phyloP scores from a whole-genome alignment of 2,113 vertebrate species.

The Diadophis punctatus region DNA sequence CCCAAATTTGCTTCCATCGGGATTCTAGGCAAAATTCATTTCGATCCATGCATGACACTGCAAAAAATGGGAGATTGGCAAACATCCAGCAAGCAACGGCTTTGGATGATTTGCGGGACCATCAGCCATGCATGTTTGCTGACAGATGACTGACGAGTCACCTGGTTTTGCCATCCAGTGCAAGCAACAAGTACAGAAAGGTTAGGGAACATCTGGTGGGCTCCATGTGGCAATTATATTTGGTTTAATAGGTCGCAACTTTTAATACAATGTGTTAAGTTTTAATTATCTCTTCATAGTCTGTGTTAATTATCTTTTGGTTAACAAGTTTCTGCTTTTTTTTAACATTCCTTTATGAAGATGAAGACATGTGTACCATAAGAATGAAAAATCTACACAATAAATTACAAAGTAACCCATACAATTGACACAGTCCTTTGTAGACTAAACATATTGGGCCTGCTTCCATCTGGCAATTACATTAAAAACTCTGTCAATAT shows the following conservation, averaged over 20 bases:
- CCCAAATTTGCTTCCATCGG: not conserved
- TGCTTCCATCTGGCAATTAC: not conserved
- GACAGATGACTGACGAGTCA: not conserved
- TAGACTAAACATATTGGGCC: not conserved
- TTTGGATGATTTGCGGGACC: not conserved
- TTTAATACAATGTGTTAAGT: not conserved
- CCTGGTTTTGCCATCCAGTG: not conserved
- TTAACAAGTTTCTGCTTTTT: not conserved
- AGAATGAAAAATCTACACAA: slow-evolving; percentile 3
- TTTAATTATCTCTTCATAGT: not conserved
- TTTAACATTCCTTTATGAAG: not conserved
- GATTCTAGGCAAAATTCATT: not conserved
- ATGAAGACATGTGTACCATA: not conserved
- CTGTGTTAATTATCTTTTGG: not conserved
- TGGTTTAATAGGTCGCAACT: not conserved
- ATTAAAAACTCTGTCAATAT: not conserved
- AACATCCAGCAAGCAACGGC: not conserved
- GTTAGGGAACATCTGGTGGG: not conserved
- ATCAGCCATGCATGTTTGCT: not conserved
- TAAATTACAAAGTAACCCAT: not conserved
- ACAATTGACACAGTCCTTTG: slow-evolving; percentile 23
- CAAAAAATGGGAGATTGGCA: not conserved
- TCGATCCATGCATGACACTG: not conserved
- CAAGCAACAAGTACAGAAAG: not conserved
- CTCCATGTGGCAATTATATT: not conserved